Evolutionary conservation across 2,797 vertebrate species (phyloP), one percentile per base, ranked within the genome.

Genomic region (Thaleichthys pacificus): DNA sequence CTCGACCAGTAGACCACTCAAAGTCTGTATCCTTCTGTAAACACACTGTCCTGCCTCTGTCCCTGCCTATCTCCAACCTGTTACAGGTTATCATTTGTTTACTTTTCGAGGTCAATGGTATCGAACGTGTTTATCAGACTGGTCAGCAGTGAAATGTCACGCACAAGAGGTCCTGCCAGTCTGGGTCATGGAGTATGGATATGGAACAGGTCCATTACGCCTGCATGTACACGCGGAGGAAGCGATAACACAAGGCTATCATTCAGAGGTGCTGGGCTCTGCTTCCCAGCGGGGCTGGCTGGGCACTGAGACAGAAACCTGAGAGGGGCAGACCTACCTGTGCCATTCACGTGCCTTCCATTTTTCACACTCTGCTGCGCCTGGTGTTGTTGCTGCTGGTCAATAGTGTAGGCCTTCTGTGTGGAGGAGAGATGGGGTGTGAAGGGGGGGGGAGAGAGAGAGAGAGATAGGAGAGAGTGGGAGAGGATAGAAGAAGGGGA

Each of bases 341-440:
- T 77, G 68, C 84, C 71, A 9, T 91, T 80, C 58, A 85, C 65
- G 12, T 91, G 90, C 70, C 92, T 94, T 82, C 91, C 80, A 1
- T 91, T 93, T 84, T 89, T 92, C 72, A 77, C 84, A 0, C 80
- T 82, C 79, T 89, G 87, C 76, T 90, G 91, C 82, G 73, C 24
- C 14, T 30, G 61, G 24, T 38, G 28, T 79, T 0, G 30, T 32
- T 0, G 69, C 72, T 70, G 78, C 72, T 81, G 86, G 65, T 92
- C 76, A 71, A 95, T 87, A 80, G 87, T 95, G 84, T 96, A 95
- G 74, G 92, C 90, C 88, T 95, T 96, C 96, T 97, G 90, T 71
- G 82, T 77, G n/a, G 42, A 68, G 75, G 7, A 71, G 3, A 60
- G 15, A 12, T 32, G 24, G 35, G 22, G 15, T 54, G 32, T 60